Conservation (phyloP, 2,113 vertebrate genomes). For the Rhea americana region DNA sequence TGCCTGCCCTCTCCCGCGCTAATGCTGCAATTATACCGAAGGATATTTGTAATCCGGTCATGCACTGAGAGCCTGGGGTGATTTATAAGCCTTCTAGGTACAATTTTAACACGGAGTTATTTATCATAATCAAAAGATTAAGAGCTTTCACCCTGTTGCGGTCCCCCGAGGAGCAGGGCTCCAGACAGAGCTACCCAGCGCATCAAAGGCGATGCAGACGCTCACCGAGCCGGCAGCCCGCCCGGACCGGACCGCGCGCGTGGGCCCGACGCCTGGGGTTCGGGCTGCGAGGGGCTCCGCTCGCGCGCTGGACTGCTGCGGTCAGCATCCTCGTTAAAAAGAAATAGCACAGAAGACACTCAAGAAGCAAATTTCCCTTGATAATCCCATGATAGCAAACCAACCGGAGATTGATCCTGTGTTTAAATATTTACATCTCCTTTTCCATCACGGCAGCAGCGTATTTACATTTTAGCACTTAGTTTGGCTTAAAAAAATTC, state of each 20-base stretch:
- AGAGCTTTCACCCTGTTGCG: background rate
- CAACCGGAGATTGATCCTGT: background rate
- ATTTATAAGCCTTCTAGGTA: slow-evolving; percentile 1
- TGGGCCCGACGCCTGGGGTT: background rate
- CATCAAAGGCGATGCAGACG: background rate
- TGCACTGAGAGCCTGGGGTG: background rate
- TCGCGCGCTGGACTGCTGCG: background rate
- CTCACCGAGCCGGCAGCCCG: background rate
- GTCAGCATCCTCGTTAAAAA: background rate
- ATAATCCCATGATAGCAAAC: background rate
- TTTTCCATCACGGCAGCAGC: background rate
- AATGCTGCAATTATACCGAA: background rate
- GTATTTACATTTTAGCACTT: background rate
- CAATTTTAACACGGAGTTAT: background rate
- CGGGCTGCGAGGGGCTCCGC: fast-evolving
- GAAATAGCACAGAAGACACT: background rate
- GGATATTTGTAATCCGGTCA: background rate
- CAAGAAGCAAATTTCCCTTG: background rate
- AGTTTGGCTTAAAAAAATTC: background rate
- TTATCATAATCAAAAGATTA: slow-evolving; percentile 33
- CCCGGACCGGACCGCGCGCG: fast-evolving
- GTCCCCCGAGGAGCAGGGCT: background rate
- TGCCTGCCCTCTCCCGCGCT: background rate
- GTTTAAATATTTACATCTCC: background rate
- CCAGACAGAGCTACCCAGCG: background rate